Base-by-base conservation (phyloP, 1,140 invertebrate species). In the Drosophila rhopaloa region DNA sequence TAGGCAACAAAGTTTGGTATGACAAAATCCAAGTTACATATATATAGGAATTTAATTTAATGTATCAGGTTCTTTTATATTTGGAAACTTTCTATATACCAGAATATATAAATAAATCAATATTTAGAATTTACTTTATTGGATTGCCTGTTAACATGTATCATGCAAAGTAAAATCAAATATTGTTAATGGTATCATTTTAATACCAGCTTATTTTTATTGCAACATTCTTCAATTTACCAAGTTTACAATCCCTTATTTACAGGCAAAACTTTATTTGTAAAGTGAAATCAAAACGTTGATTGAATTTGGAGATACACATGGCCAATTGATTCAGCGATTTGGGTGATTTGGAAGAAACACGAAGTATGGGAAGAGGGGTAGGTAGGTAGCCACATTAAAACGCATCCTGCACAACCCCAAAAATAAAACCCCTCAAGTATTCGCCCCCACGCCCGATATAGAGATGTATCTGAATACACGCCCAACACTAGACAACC, bases 391-490 rank as follows among this genome's bases (percentile, higher is more conserved):
- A 51, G 53, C 66, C 71, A 66, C 50, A 62, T 68, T 57, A 48
- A 76, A 58, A 50, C 27, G 38, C 51, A 65, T 61, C n/a, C 61
- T 32, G n/a, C 48, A 50, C 27, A 50, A 63, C n/a, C 27, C 56
- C 29, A 19, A 9, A 27, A 37, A 46, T 27, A 46, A 37, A 16
- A 24, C 24, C 16, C 40, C 41, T 56, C 61, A 59, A 61, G 16
- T 27, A 35, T 46, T 37, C 32, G 9, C 9, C 9, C 2, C 14
- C 32, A 0, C 10, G 14, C 14, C 50, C 32, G 19, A 48, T 19
- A 19, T 14, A 70, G 14, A 63, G 9, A 43, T 10, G n/a, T 8
- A 50, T 27, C 10, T 8, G 16, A 8, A 71, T 38, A 37, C 19
- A 29, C 10, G 46, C 29, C 46, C 9, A 48, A 41, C 50, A 57